Evolutionary conservation across 1,140 invertebrate species (phyloP).

Genomic region (Anastrepha ludens): DNA sequence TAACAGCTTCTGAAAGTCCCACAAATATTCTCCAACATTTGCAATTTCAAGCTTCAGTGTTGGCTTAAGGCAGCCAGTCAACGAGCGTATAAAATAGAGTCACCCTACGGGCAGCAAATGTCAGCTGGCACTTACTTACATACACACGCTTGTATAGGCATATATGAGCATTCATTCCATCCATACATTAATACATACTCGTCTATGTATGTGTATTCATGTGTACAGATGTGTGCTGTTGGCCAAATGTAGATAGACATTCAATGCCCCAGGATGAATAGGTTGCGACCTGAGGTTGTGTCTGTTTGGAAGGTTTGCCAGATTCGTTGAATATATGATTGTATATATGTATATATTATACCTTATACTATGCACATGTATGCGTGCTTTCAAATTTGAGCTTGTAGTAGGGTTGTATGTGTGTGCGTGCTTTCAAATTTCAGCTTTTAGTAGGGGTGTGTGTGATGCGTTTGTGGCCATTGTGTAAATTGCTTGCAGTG

Average conservation of each 20-base stretch:
- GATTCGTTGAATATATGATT: not conserved
- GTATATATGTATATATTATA: not conserved
- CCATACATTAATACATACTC: not conserved
- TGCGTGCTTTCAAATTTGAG: not conserved
- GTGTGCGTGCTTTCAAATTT: not conserved
- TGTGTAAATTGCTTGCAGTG: conserved; percentile 30
- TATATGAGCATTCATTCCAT: not conserved
- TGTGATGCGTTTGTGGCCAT: not conserved
- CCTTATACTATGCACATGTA: not conserved
- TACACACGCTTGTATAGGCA: not conserved
- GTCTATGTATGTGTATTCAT: not conserved
- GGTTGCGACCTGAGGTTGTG: not conserved
- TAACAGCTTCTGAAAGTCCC: not conserved
- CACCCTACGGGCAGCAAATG: not conserved
- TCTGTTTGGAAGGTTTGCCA: conserved; percentile 7
- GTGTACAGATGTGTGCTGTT: not conserved
- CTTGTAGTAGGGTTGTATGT: not conserved
- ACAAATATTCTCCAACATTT: not conserved
- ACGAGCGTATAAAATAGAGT: conserved; percentile 21
- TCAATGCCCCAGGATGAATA: not conserved
- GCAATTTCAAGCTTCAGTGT: not conserved
- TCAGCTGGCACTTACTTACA: not conserved
- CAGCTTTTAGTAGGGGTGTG: not conserved
- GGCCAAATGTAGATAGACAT: conserved; percentile 11
- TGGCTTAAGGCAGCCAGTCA: not conserved